Evolutionary conservation across 2,797 vertebrate species (phyloP).

Genomic region (Sebastes minor): DNA sequence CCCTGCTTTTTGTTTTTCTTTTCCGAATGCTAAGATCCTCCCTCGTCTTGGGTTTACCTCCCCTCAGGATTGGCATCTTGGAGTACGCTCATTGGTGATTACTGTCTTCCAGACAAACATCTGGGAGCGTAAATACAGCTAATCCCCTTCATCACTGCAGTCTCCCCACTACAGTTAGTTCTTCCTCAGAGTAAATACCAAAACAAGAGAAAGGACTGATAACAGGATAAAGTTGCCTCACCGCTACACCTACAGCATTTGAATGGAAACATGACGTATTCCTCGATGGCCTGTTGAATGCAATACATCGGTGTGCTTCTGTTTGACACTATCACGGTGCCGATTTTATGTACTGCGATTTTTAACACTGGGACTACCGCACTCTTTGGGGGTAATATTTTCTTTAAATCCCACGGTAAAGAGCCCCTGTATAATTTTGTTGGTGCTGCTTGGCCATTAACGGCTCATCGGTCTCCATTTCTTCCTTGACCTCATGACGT

Average conservation of each 20-base stretch:
- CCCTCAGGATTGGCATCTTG: slow-evolving; percentile 58
- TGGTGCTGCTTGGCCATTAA: background rate
- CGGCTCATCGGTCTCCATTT: background rate
- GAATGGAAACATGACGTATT: slow-evolving; percentile 34
- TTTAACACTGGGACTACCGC: background rate
- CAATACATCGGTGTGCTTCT: background rate
- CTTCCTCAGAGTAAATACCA: slow-evolving; percentile 48
- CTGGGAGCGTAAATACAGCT: slow-evolving; percentile 71
- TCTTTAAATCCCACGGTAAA: background rate
- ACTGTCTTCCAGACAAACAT: slow-evolving; percentile 70
- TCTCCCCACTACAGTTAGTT: slow-evolving; percentile 24
- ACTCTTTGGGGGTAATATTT: background rate
- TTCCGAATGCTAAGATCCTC: slow-evolving; percentile 47
- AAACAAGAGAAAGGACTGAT: slow-evolving; percentile 40
- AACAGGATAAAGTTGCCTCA: slow-evolving; percentile 26
- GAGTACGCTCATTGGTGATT: slow-evolving; percentile 58
- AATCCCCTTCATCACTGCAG: slow-evolving; percentile 62
- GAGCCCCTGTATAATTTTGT: background rate
- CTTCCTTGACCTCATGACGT: background rate
- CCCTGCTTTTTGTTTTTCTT: slow-evolving; percentile 61
- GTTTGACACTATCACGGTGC: background rate
- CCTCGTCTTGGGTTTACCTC: slow-evolving; percentile 44
- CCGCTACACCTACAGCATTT: background rate
- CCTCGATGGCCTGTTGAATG: slow-evolving; percentile 8
- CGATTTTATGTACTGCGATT: background rate